Conservation (phyloP, 2,888 invertebrate genomes). For the Zygothrica quintamaculata region DNA sequence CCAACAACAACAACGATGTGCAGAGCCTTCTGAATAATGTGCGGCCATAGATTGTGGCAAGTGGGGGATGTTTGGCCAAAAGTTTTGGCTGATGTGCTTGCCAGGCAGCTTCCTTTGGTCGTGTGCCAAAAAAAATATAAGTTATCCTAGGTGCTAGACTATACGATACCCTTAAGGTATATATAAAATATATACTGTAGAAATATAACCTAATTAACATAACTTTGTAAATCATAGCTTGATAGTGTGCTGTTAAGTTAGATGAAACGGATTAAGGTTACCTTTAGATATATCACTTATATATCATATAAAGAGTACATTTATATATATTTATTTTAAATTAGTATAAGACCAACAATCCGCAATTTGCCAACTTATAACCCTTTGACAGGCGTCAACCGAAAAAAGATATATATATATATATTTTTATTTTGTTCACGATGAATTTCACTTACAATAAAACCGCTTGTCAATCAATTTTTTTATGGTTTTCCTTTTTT, state of each 20-base stretch:
- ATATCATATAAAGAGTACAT: too few relatives aligned
- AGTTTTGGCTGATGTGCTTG: constrained; percentile 14
- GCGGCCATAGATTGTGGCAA: constrained; percentile 68
- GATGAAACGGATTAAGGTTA: too few relatives aligned
- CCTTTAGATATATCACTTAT: too few relatives aligned
- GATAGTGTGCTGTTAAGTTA: too few relatives aligned
- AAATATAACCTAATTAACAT: too few relatives aligned
- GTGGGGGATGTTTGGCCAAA: constrained; percentile 19
- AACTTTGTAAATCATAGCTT: too few relatives aligned
- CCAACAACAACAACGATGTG: constrained; percentile 23
- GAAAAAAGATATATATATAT: neutral
- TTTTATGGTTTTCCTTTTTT: constrained; percentile 8
- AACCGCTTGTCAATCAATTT: constrained; percentile 69
- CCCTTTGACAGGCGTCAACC: constrained; percentile 39
- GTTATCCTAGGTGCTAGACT: too few relatives aligned
- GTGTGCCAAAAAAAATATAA: constrained; percentile 22
- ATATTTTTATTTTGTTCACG: constrained; percentile 16
- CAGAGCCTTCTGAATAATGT: constrained; percentile 65
- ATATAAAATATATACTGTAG: too few relatives aligned
- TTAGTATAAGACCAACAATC: too few relatives aligned
- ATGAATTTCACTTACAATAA: constrained; percentile 47
- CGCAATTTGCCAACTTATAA: constrained; percentile 34
- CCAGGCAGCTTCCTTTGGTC: constrained; percentile 20
- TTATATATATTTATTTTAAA: too few relatives aligned
- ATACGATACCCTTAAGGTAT: too few relatives aligned